Evolutionary conservation across 2,888 invertebrate species (phyloP).

Genomic region (Myathropa florea): DNA sequence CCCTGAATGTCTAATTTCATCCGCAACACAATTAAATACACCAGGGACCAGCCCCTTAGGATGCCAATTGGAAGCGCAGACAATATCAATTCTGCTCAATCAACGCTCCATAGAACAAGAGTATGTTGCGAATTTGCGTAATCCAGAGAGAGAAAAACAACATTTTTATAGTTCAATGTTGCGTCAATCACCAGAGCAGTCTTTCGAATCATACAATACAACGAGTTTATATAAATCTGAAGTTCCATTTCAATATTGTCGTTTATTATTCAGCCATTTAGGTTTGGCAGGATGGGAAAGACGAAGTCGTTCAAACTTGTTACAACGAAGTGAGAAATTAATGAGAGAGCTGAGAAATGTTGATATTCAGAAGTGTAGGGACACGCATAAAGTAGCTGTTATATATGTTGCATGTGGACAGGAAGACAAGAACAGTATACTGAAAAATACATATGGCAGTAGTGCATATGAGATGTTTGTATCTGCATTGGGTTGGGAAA

Average conservation of each 20-base stretch:
- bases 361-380: slow-evolving; percentile 94
- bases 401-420: slow-evolving; percentile 99
- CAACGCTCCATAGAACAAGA: slow-evolving; percentile 93
- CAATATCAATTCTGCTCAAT: slow-evolving; percentile 91
- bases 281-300: slow-evolving; percentile 95
- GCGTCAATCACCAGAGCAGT: slow-evolving; percentile 75
- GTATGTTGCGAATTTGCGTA: slow-evolving; percentile 82
- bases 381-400: slow-evolving; percentile 98
- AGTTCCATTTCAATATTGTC: slow-evolving; percentile 91
- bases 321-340: slow-evolving; percentile 93
- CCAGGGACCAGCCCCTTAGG: slow-evolving; percentile 89
- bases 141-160: slow-evolving; percentile 66
- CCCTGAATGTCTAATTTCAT: slow-evolving; percentile 89
- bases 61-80: slow-evolving; percentile 89
- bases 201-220: slow-evolving; percentile 81
- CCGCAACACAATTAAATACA: slow-evolving; percentile 88
- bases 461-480: slow-evolving; percentile 94
- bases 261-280: slow-evolving; percentile 94
- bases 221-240: slow-evolving; percentile 81
- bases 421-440: slow-evolving; percentile 96
- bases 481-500: slow-evolving; percentile 85
- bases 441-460: slow-evolving; percentile 93
- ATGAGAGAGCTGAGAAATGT: slow-evolving; percentile 95
- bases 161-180: slow-evolving; percentile 66
- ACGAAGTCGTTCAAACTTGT: slow-evolving; percentile 90